These are phyloP conservation scores for Notodonta ziczac DNA, from an alignment of 2,888 invertebrate species.

Conservation along the genomic window DNA sequence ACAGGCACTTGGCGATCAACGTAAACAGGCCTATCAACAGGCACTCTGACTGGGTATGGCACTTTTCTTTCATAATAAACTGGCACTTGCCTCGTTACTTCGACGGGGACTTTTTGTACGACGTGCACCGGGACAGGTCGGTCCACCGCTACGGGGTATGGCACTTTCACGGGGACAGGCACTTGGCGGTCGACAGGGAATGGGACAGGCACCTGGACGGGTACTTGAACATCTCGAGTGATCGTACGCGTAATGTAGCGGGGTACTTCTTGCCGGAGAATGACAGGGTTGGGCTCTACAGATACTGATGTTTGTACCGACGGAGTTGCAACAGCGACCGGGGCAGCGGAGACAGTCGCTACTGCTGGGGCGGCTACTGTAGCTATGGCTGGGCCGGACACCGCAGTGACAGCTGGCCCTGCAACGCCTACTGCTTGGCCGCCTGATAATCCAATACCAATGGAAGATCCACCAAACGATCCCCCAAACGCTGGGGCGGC, in stretches of 20 bases:
- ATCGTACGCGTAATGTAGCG: conserved; percentile 76
- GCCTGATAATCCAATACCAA: conserved; percentile 3
- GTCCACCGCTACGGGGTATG: conserved; percentile 81
- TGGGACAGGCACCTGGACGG: conserved; percentile 80
- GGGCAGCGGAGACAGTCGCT: conserved; percentile 39
- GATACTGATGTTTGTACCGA: conserved; percentile 70
- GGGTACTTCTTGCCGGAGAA: conserved; percentile 75
- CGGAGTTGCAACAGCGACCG: conserved; percentile 47
- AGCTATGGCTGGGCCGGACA: conserved; percentile 23
- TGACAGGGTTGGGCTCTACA: conserved; percentile 74
- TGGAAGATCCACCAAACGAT: conserved; percentile 6
- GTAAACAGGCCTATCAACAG: conserved; percentile 84
- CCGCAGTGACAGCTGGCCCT: not conserved
- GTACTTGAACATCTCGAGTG: conserved; percentile 73
- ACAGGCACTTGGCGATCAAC: conserved; percentile 85
- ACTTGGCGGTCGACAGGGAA: conserved; percentile 77
- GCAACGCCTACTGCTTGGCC: conserved; percentile 8
- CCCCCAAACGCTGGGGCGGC: conserved; percentile 2
- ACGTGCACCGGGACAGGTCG: conserved; percentile 81
- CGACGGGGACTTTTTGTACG: conserved; percentile 80
- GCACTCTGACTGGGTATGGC: conserved; percentile 80
- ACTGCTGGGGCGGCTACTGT: conserved; percentile 30
- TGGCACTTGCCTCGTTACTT: conserved; percentile 76
- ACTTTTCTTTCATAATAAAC: conserved; percentile 78
- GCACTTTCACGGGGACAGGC: conserved; percentile 80